A percentile compares a stretch with the other conserved stretches of the same genome.
These are phyloP conservation scores for Xestia rhomboidea DNA, from an alignment of 2,888 invertebrate species.

Conservation along the genomic window DNA sequence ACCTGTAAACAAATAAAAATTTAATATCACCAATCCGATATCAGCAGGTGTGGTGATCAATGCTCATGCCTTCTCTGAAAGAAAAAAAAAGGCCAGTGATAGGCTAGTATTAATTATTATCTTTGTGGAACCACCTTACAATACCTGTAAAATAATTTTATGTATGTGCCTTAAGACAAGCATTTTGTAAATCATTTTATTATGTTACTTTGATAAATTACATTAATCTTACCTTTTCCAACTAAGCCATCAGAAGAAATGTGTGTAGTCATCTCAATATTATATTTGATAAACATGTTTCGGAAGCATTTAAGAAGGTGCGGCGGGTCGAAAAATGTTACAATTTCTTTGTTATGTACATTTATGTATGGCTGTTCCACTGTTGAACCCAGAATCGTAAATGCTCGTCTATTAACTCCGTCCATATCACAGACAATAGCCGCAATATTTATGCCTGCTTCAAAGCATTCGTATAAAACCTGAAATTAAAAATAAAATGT, in stretches of 20 bases:
- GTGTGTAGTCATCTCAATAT: slow-evolving; percentile 8
- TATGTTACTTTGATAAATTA: not conserved
- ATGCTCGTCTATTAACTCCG: slow-evolving; percentile 9
- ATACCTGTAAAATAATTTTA: not conserved
- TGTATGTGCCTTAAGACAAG: no score
- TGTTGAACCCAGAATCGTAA: not conserved
- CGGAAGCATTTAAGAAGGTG: slow-evolving; percentile 4
- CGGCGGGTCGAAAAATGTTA: slow-evolving; percentile 10
- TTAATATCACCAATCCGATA: not conserved
- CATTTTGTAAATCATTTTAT: no score
- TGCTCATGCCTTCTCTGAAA: no score
- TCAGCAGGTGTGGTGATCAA: no score
- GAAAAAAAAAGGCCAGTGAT: no score
- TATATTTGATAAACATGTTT: slow-evolving; percentile 8
- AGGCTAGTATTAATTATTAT: no score
- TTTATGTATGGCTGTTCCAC: not conserved
- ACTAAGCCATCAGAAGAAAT: slow-evolving; percentile 9
- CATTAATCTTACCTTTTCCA: slow-evolving; percentile 3
- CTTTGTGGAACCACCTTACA: not conserved
- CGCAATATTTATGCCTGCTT: slow-evolving; percentile 12
- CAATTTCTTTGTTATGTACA: not conserved
- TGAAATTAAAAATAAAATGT: not conserved
- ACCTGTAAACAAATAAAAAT: not conserved
- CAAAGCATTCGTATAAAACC: slow-evolving; percentile 6
- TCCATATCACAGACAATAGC: slow-evolving; percentile 20